Percentiles rank a stretch among this genome's conserved stretches.
Evolutionary conservation across 2,888 invertebrate genomes (phyloP).

Genomic region (Periphyllus acericola): DNA sequence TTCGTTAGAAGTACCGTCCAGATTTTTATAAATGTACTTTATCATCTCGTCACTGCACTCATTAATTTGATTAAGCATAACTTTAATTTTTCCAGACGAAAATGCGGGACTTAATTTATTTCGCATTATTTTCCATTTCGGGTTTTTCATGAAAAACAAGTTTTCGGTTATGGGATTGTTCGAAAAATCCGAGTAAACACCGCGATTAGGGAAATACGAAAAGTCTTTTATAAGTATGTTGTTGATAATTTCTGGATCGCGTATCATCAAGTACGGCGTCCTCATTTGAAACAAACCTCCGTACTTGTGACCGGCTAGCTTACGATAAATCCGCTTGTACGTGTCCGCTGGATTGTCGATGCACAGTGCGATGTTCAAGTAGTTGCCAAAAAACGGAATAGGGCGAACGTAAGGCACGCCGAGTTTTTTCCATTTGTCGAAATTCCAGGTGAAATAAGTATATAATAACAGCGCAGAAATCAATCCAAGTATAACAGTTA

Average conservation of each 20-base stretch:
- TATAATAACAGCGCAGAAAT: neutral
- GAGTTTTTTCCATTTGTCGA: neutral
- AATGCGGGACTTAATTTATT: slow-evolving; percentile 70
- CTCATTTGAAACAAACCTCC: slow-evolving; percentile 70
- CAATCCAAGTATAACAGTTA: neutral
- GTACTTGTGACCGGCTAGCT: slow-evolving; percentile 63
- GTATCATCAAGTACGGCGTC: slow-evolving; percentile 68
- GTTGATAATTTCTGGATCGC: slow-evolving; percentile 69
- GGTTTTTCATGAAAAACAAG: slow-evolving; percentile 68
- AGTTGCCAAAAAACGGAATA: slow-evolving; percentile 9
- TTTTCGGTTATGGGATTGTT: slow-evolving; percentile 67
- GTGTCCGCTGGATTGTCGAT: neutral
- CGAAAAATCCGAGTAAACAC: slow-evolving; percentile 66
- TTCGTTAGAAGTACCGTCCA: slow-evolving; percentile 5
- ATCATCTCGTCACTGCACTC: slow-evolving; percentile 67
- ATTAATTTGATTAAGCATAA: slow-evolving; percentile 69
- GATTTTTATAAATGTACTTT: neutral
- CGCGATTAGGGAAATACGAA: slow-evolving; percentile 69
- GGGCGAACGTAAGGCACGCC: neutral
- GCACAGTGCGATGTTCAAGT: neutral
- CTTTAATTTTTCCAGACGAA: slow-evolving; percentile 71
- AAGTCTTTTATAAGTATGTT: slow-evolving; percentile 69
- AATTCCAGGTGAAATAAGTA: neutral
- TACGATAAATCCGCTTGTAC: neutral
- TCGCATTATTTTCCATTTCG: slow-evolving; percentile 71